Evolutionary conservation across 2,888 invertebrate species (phyloP).

Genomic region (Malacosoma neustria): DNA sequence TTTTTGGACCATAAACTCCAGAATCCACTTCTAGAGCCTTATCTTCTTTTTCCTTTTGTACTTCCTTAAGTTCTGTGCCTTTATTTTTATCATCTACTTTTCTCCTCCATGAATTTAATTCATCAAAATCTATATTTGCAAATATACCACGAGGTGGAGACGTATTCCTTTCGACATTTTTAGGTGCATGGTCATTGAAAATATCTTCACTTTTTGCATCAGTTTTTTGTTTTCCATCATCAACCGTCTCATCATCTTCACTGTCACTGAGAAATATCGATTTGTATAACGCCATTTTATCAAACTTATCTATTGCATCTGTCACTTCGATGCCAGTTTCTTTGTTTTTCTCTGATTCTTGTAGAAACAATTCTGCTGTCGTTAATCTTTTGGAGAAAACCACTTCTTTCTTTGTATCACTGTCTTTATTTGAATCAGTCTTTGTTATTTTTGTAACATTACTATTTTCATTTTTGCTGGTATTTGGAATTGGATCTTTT

Average conservation of each 20-base stretch:
- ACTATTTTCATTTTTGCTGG: conserved; percentile 6
- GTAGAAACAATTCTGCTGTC: conserved; percentile 59
- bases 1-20: conserved; percentile 74
- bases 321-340: conserved; percentile 35
- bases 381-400: conserved; percentile 53
- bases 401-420: conserved; percentile 2
- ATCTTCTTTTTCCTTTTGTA: conserved; percentile 7
- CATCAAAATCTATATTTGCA: conserved; percentile 77
- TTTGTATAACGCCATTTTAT: conserved; percentile 86
- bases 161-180: conserved; percentile 76
- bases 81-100: conserved; percentile 20
- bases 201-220: conserved; percentile 13
- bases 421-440: background rate
- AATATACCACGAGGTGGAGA: conserved; percentile 84
- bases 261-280: conserved; percentile 91
- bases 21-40: conserved; percentile 14
- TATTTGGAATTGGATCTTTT: conserved; percentile 2
- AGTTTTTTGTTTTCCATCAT: background rate
- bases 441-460: background rate
- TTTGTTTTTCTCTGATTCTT: conserved; percentile 53
- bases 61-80: conserved; percentile 10
- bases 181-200: conserved; percentile 49
- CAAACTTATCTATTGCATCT: conserved; percentile 61
- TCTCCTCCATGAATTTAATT: conserved; percentile 63
- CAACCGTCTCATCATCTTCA: conserved; percentile 55